Base-by-base conservation (phyloP, 1,140 invertebrate species). In the Diabrotica virgifera region DNA sequence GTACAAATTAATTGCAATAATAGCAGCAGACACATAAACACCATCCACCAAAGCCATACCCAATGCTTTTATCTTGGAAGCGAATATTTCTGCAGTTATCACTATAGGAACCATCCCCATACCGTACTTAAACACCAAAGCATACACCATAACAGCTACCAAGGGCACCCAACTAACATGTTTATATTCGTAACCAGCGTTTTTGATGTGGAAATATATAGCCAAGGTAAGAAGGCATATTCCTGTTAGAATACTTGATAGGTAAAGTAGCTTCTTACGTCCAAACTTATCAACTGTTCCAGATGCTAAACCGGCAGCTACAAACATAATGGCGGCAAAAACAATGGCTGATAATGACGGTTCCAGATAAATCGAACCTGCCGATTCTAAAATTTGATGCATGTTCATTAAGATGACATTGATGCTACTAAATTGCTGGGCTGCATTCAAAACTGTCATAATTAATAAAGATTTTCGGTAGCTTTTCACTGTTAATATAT, bases 1-100 rank as follows among this genome's bases (percentile, higher is more conserved):
- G 72, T 88, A 92, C 63, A 85, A 82, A 71, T 86, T 86, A n/a
- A 90, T 90, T 0, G 90, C 84, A 13, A 89, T 55, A 67, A 90
- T 89, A 0, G 84, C 86, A 72, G 72, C 65, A 6, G 68, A 35
- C 0, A 75, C 69, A 54, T 74, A 77, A 52, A 74, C 69, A 5
- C 64, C 70, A 66, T 78, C 76, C 5, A 69, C 68, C 12, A 69
- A 46, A 1, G 75, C 67, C 75, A 77, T 76, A 0, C 74, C 76
- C 36, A 74, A 68, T 5, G 76, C 85, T 72, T 86, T 83, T 2
- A 85, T 85, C 70, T 84, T 83, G 2, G 82, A 81, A 10, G 88
- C 85, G 62, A 89, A 87, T 36, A 89, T 79, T 79, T 90, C 86
- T 12, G 80, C 83, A 71, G 89, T 85, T 68, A 91, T 80, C 6